Base-by-base conservation (phyloP, 2,888 invertebrate genomes). In the Ophion ventricosus region DNA sequence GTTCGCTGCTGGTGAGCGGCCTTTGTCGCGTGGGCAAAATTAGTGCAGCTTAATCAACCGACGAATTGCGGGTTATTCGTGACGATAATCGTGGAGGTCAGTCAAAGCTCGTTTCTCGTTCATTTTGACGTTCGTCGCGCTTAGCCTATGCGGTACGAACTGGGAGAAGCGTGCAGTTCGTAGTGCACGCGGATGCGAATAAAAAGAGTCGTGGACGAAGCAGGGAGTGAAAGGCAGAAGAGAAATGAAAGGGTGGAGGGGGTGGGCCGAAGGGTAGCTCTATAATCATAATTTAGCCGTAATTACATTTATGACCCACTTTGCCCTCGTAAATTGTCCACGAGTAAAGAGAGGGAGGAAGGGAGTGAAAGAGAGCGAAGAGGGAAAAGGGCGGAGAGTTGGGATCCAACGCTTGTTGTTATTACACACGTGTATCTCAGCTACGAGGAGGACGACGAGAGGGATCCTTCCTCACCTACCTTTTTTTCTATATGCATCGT, bases 291-390 rank as follows among this genome's bases (percentile, higher is more conserved):
- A 92, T 92, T 91, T 90, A 89, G 88, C 88, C 90, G 88, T 92
- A 92, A 92, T 92, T 92, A 92, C 92, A 92, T 92, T 92, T 92
- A 92, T 91, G 92, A 91, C 90, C 91, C 92, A 92, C 90, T 92
- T 92, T 92, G 89, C 88, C 89, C 92, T 92, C 91, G 92, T 91
- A 92, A 92, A 92, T 92, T 92, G 91, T 91, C 90, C 90, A 89
- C 90, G 89, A 90, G 90, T 89, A 90, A 88, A 88, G 86, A 81
- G 83, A 83, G 79, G 69, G 66, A 69, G 35, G 61, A 76, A 54
- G 81, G 81, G 57, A 83, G 74, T 61, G 17, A 49, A 49, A 25
- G 66, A 73, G 35, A 61, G 54, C 20, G 63, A 63, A 75, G 70
- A 70, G 66, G 43, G 43, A 56, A 70, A 66, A 73, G 57, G 66